Percentiles rank a stretch among this genome's conserved stretches.
These are phyloP conservation scores for Bombylius major DNA, from an alignment of 2,888 invertebrate genomes.

Conservation along the genomic window DNA sequence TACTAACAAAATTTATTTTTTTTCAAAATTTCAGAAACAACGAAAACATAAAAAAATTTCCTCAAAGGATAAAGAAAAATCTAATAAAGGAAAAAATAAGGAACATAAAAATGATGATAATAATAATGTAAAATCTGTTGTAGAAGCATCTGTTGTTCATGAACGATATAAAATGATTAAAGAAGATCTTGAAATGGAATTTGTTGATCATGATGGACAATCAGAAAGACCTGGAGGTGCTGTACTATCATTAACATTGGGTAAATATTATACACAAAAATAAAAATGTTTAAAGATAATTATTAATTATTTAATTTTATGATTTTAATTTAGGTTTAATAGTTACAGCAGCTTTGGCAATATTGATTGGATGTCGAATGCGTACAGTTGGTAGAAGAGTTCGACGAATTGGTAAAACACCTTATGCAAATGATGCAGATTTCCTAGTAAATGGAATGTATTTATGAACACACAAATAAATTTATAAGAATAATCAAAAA, in stretches of 20 bases:
- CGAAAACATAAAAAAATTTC: constrained; percentile 28
- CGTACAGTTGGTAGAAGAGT: constrained; percentile 60
- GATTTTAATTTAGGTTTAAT: constrained; percentile 47
- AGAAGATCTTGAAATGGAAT: constrained; percentile 32
- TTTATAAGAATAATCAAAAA: not conserved
- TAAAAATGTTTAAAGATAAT: not conserved
- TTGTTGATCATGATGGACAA: constrained; percentile 47
- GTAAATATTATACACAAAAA: constrained; percentile 29
- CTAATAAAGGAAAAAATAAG: constrained; percentile 8
- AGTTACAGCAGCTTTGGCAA: constrained; percentile 66
- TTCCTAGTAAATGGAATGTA: constrained; percentile 98
- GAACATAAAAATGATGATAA: constrained; percentile 23
- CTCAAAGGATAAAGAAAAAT: constrained; percentile 9
- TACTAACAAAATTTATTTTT: not conserved
- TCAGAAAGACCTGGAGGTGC: constrained; percentile 66
- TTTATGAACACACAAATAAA: constrained; percentile 44
- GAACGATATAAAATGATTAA: constrained; percentile 34
- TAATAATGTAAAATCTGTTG: constrained; percentile 7
- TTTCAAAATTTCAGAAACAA: constrained; percentile 19
- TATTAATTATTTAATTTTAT: not conserved
- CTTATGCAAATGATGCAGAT: constrained; percentile 86
- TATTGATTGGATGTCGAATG: constrained; percentile 71
- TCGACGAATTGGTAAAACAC: constrained; percentile 62
- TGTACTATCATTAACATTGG: constrained; percentile 63
- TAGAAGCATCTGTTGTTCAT: constrained; percentile 21